A percentile compares a stretch with the other conserved stretches of the same genome.
phyloP scores from a whole-genome alignment of 2,888 invertebrate genomes.

The Ariolimax columbianus region DNA sequence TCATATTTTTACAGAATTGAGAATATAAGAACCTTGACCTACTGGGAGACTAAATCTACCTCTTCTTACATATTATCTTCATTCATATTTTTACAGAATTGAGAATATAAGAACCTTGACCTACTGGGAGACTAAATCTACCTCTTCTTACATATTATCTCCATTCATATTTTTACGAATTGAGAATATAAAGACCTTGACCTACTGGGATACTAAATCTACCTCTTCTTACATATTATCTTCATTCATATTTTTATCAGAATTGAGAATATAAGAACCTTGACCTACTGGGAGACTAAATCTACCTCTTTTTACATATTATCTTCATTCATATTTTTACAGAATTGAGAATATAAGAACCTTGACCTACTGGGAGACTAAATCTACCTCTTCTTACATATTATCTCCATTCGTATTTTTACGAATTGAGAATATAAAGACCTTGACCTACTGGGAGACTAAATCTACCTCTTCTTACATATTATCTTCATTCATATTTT shows the following conservation, averaged over 20 bases:
- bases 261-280: constrained; percentile 16
- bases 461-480: constrained; percentile 14
- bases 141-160: too few species aligned
- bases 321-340: too few species aligned
- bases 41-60: constrained; percentile 48
- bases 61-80: too few species aligned
- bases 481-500: constrained; percentile 1
- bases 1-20: constrained; percentile 22
- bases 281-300: constrained; percentile 46
- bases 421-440: constrained; percentile 29
- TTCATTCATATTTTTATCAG: constrained; percentile 4
- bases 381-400: too few species aligned
- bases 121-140: too few species aligned
- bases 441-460: constrained; percentile 40
- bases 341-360: too few species aligned
- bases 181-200: constrained; percentile 24
- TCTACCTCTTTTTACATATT: too few species aligned
- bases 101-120: too few species aligned
- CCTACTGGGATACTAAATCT: constrained; percentile 44
- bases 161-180: constrained; percentile 2
- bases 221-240: neutral
- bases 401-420: too few species aligned
- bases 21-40: constrained; percentile 26
- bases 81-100: too few species aligned
- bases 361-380: too few species aligned